Conservation (phyloP, 2,797 vertebrate species). For the Emys orbicularis region DNA sequence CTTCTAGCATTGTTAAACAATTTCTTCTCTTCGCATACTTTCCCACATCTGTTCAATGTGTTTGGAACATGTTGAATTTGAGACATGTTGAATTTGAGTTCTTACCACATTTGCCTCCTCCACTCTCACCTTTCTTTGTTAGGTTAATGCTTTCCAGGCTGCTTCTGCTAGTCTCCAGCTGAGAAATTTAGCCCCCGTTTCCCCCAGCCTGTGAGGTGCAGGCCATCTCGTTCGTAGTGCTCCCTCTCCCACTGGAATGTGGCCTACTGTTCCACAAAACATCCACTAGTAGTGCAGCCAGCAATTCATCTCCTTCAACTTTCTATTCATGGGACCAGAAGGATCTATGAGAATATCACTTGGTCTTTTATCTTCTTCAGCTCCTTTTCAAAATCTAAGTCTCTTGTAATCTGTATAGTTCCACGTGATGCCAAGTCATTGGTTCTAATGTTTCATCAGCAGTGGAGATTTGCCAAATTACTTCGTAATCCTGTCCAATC, state of each 20-base stretch:
- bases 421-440: neutral
- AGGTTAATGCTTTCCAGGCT: neutral
- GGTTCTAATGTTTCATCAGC: neutral
- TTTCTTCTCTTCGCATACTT: neutral
- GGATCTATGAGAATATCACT: neutral
- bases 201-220: neutral
- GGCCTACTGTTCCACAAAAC: neutral
- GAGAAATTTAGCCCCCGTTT: neutral
- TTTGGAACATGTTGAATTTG: neutral
- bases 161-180: neutral
- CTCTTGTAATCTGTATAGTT: neutral
- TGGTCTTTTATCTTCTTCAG: neutral
- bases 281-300: neutral
- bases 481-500: neutral
- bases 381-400: neutral
- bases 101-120: neutral
- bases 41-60: neutral
- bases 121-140: neutral
- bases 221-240: neutral
- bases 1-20: neutral
- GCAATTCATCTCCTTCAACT: neutral
- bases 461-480: neutral
- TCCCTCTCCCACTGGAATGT: neutral
- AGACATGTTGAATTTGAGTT: neutral
- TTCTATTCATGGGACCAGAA: neutral